Evolutionary conservation across 2,888 invertebrate species (phyloP).

Genomic region (Epicampocera succincta): DNA sequence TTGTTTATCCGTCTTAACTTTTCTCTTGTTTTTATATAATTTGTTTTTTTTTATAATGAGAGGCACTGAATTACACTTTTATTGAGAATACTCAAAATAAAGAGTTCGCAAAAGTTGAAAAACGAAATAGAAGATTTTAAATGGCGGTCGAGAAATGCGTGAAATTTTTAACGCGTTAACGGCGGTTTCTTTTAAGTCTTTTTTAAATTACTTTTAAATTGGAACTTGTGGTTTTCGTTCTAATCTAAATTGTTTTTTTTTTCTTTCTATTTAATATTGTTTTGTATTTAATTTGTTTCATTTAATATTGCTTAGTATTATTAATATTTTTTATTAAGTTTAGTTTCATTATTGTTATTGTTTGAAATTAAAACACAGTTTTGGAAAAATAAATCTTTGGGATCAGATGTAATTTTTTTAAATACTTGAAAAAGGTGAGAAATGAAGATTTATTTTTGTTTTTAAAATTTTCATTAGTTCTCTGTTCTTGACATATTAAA

Average conservation of each 20-base stretch:
- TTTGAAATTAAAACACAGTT: conserved; percentile 67
- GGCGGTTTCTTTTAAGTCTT: conserved; percentile 62
- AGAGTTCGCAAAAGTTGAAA: conserved; percentile 54
- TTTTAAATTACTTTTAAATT: conserved; percentile 65
- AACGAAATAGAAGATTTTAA: conserved; percentile 52
- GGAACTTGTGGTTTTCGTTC: conserved; percentile 63
- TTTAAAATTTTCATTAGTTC: conserved; percentile 54
- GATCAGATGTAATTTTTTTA: conserved; percentile 67
- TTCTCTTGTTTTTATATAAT: conserved; percentile 4
- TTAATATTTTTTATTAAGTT: conserved; percentile 33
- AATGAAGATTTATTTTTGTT: conserved; percentile 54
- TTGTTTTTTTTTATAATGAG: conserved; percentile 69
- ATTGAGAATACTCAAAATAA: conserved; percentile 60
- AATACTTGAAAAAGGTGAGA: conserved; percentile 66
- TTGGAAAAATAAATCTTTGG: conserved; percentile 69
- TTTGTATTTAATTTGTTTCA: conserved; percentile 21
- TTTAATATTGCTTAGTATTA: conserved; percentile 67
- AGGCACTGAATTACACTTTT: conserved; percentile 69
- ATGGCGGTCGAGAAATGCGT: conserved; percentile 65
- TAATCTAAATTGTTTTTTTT: conserved; percentile 43
- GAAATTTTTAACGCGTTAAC: conserved; percentile 65
- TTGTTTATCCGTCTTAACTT: conserved; percentile 64
- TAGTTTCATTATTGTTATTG: conserved; percentile 53
- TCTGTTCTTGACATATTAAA: conserved; percentile 55
- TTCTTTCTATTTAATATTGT: conserved; percentile 28